Base-by-base conservation (phyloP, 2,888 invertebrate species). In the Carterocephalus palaemon region DNA sequence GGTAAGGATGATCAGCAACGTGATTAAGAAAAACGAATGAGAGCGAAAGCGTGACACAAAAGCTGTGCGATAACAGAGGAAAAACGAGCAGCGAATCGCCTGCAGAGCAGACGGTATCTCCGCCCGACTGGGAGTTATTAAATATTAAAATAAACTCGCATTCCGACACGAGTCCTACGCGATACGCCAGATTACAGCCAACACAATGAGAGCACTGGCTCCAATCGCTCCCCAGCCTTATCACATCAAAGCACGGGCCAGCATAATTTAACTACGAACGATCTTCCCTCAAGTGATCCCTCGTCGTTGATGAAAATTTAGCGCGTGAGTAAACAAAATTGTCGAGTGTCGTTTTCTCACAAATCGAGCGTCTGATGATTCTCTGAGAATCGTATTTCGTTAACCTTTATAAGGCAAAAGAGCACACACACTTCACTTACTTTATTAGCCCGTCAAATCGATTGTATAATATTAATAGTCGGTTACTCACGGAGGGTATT, bases 91-190 rank as follows among this genome's bases (percentile, higher is more conserved):
- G 76, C 66, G 73, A 77, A 79, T 74, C 76, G 76, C 77, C 76
- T 66, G 64, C 71, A n/a, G 65, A 77, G 74, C 67, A 78, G 79
- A 81, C 83, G 75, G 70, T 83, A 84, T 82, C 83, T 75, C 42
- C 65, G 70, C 67, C 70, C 73, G 78, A 75, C 75, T 69, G 74
- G 74, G 77, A 80, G 78, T 85, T 85, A 85, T 86, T 85, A 86
- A 86, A 86, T 85, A 85, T 86, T 84, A 86, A 85, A 85, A 85
- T 84, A 84, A 83, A 80, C 83, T 80, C 70, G 82, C 83, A 84
- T 84, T 81, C 83, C 82, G 70, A 75, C 80, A 79, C 82, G 80
- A 82, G 79, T 81, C 74, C 73, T 73, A 70, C 72, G 79, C 78
- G 84, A 85, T 85, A 82, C 75, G 72, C 73, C 73, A 82, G 83